Evolutionary conservation across 23 tunicate species (phyloP).

Genomic region (Halocynthia roretzi): DNA sequence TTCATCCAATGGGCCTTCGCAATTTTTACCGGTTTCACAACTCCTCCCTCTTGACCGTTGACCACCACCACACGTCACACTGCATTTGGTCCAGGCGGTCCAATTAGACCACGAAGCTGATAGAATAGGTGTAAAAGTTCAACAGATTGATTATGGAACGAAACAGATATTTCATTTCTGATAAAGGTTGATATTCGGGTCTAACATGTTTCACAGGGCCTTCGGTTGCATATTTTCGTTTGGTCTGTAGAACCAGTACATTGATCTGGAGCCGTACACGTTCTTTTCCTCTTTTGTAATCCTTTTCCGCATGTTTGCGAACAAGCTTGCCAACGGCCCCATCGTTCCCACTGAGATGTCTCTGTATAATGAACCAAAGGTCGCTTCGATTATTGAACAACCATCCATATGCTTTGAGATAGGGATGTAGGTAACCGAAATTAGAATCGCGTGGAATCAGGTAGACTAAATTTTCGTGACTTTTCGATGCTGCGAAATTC

Average conservation of each 20-base stretch:
- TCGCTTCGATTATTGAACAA: too few species aligned
- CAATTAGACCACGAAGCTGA: constrained; percentile 22
- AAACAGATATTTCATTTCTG: background rate
- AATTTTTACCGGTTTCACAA: constrained; percentile 22
- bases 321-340: constrained; percentile 21
- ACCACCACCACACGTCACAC: constrained; percentile 31
- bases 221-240: background rate
- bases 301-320: constrained; percentile 20
- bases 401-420: too few species aligned
- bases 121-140: background rate
- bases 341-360: background rate
- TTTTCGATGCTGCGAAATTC: too few species aligned
- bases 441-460: too few species aligned
- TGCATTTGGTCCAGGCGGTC: constrained; percentile 19
- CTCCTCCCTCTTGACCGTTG: background rate
- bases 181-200: background rate
- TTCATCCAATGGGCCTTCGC: constrained; percentile 7
- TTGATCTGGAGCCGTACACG: background rate
- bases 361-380: too few species aligned
- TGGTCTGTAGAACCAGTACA: background rate
- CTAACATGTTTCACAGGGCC: constrained; percentile 7
- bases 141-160: background rate
- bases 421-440: too few species aligned
- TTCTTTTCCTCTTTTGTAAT: background rate
- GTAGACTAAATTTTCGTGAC: too few species aligned